Evolutionary conservation across 1,140 invertebrate species (phyloP).

Genomic region (Pogonomyrmex californicus): DNA sequence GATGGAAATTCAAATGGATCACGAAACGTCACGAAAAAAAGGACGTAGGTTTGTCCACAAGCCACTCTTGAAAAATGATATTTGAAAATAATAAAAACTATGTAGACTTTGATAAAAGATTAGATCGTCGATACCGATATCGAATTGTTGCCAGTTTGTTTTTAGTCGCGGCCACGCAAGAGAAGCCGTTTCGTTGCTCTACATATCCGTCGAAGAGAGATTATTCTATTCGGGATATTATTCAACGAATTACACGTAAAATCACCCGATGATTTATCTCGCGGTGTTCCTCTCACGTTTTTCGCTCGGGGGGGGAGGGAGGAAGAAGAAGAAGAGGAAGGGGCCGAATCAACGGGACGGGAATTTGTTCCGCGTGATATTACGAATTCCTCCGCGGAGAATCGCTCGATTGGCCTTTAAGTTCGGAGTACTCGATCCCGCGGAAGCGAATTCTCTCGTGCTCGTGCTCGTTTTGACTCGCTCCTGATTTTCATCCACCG

Average conservation of each 20-base stretch:
- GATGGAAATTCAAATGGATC: not conserved
- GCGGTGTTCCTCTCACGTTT: not conserved
- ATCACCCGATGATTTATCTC: conserved; percentile 7
- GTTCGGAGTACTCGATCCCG: not conserved
- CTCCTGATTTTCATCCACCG: conserved; percentile 7
- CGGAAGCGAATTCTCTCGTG: conserved; percentile 4
- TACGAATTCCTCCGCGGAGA: conserved; percentile 14
- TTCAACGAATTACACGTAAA: conserved; percentile 68
- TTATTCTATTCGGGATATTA: not conserved
- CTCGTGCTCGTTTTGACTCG: not conserved
- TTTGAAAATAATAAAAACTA: conserved; percentile 4
- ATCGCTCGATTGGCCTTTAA: conserved; percentile 1
- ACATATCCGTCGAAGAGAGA: not conserved
- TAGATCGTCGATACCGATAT: not conserved
- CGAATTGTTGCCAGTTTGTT: not conserved
- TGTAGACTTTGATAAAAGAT: not conserved
- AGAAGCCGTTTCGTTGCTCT: not conserved
- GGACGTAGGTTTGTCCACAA: not conserved
- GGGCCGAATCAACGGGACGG: not conserved
- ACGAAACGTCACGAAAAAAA: not conserved
- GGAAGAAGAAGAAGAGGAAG: not conserved
- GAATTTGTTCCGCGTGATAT: conserved; percentile 18
- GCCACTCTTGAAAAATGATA: not conserved
- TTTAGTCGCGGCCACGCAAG: not conserved
- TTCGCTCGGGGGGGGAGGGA: not conserved